Evolutionary conservation across 2,888 invertebrate species (phyloP), one percentile per base, ranked within the genome.

Genomic region (Lypha dubia): DNA sequence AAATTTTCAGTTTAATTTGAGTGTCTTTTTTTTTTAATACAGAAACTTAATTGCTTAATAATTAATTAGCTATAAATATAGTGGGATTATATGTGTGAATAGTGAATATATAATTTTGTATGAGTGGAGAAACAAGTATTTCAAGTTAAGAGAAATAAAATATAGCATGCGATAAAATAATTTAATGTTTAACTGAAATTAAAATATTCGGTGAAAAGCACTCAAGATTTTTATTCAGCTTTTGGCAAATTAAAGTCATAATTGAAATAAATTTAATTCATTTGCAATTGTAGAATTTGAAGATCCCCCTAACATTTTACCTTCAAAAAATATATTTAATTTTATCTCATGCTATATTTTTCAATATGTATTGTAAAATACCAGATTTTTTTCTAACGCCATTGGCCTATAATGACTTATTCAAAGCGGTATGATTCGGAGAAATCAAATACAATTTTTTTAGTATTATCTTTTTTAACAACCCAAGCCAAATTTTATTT

Each of bases 371-470:
- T 53, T 4, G 22, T 15, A 4, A 22, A 44, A 44, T 44, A 17
- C 1, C 15, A 51, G 0, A 32, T 32, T 17, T 58, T 6, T 58
- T 22, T 17, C 0, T 1, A 20, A 7, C 15, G 13, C 53, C 5
- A 22, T 15, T 24, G 58, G 17, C 3, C 17, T 41, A 13, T n/a
- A 74, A 41, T 32, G 70, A 46, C 15, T 56, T 63, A 53, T 32
- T 44, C 58, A 32, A 79, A 74, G 68, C 56, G 22, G 0, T 51
- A 63, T 68, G 11, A 41, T 63, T 58, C 22, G 3, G 20, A 17
- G 70, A 70, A 77, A 62, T 73, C 79, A 73, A 70, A 80, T 71
- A 79, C 60, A 51, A 49, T 67, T 38, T 79, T 82, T 13, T 62
- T 53, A 20, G 70, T 60, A 35, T 68, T 35, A 1, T 35, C 8